Conservation (phyloP, 2,113 vertebrate genomes). For the Larimichthys crocea region DNA sequence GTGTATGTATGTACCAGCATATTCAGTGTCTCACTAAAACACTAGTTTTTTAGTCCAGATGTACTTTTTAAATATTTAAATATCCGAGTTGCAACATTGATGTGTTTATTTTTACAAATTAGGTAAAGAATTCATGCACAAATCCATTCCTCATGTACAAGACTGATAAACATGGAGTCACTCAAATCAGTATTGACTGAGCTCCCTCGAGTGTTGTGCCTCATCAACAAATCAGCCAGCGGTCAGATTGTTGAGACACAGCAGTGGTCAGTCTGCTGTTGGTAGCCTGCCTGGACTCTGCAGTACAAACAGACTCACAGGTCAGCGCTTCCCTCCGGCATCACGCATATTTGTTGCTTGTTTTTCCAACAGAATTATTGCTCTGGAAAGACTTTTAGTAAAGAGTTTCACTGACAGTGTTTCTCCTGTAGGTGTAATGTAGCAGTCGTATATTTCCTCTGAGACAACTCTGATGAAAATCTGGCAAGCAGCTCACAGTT, state of each 20-base stretch:
- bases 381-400: not conserved
- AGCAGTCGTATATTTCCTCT: not conserved
- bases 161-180: not conserved
- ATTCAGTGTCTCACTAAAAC: not conserved
- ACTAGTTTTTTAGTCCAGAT: too few relatives aligned
- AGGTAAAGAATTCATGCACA: not conserved
- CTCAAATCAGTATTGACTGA: not conserved
- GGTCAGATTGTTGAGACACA: not conserved
- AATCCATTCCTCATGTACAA: not conserved
- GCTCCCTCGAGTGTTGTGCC: not conserved
- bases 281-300: not conserved
- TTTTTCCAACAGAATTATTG: not conserved
- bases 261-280: not conserved
- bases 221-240: constrained; percentile 6
- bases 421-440: not conserved
- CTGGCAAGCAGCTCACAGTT: not conserved
- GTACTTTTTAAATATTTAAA: not conserved
- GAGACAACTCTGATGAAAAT: not conserved
- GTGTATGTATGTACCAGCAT: not conserved
- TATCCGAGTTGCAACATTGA: not conserved
- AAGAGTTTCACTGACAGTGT: not conserved
- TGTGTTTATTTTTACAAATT: not conserved
- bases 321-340: constrained; percentile 8
- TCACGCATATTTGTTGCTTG: not conserved
- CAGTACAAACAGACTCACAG: not conserved